phyloP scores from a whole-genome alignment of 1,140 invertebrate species.

The Euwallacea fornicatus region DNA sequence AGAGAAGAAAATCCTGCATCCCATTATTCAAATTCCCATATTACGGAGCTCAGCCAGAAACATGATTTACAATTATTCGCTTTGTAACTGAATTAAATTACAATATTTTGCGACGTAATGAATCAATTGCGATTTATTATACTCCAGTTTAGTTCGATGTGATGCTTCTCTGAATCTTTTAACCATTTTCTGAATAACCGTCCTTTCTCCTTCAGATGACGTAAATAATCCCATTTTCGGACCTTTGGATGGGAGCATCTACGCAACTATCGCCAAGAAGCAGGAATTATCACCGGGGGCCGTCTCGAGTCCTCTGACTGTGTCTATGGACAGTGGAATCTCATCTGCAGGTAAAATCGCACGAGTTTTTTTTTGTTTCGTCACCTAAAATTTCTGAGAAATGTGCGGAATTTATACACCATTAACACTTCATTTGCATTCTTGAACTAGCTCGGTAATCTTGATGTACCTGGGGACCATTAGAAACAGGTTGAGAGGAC shows the following conservation, averaged over 20 bases:
- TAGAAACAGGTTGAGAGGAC: neutral
- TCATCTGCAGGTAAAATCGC: slow-evolving; percentile 62
- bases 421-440: slow-evolving; percentile 3
- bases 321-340: slow-evolving; percentile 84
- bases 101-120: slow-evolving; percentile 19
- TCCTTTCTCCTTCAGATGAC: slow-evolving; percentile 45
- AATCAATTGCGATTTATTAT: slow-evolving; percentile 10
- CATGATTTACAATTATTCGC: slow-evolving; percentile 14
- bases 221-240: slow-evolving; percentile 69
- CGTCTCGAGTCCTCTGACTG: slow-evolving; percentile 70
- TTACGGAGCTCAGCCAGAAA: neutral
- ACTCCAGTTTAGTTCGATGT: neutral
- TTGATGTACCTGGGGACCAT: neutral
- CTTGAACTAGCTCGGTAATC: neutral
- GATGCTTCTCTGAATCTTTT: neutral
- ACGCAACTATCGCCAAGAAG: slow-evolving; percentile 75
- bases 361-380: neutral
- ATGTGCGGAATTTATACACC: neutral
- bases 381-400: neutral
- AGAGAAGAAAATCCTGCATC: too few relatives aligned
- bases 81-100: slow-evolving; percentile 27
- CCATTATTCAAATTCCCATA: too few relatives aligned
- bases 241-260: slow-evolving; percentile 85
- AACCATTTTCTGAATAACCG: too few relatives aligned
- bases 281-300: slow-evolving; percentile 55